Evolutionary conservation across 2,888 invertebrate species (phyloP), one percentile per base, ranked within the genome.

Genomic region (Mayetiola destructor): DNA sequence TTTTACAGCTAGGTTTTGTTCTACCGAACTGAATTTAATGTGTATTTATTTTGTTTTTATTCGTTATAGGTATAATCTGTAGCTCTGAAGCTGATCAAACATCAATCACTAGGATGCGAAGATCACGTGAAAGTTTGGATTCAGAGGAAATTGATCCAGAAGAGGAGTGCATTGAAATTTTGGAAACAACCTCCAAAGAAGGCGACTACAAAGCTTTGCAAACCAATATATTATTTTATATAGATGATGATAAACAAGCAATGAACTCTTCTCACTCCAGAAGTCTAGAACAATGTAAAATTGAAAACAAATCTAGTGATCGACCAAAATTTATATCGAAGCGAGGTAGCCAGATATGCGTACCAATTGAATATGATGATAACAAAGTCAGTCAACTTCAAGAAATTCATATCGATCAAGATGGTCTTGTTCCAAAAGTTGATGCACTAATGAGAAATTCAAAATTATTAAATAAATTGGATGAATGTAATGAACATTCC

Each of bases 121-220:
- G 83, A 64, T 86, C 85, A 61, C 77, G 82, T 64, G 86, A 87
- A 68, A 85, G 85, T 63, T 75, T 86, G 56, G 85, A 86, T 67
- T 82, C 84, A 9, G 80, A 83, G 30, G 69, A 76, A 66, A 70
- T 72, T 65, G 77, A 82, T 66, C 75, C 77, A 59, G 80, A 80
- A 64, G 79, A 79, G 66, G 75, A 76, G 63, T 78, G 79, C 58
- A 70, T 71, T 52, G 72, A 72, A 60, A 68, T 71, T 57, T 63
- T 71, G 53, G 72, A 73, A 36, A 70, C 72, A 2, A 69, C 67
- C 10, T 73, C 73, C 5, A 71, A 72, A 68, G 71, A 73, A 59
- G 72, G 71, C 59, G 72, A 73, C 55, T 72, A 71, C 60, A 67
- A 68, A 59, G 64, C 68, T 65, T 61, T 70, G 58, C 70, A 72